Percentiles rank a stretch among this genome's conserved stretches.
These are phyloP conservation scores for Panulirus ornatus DNA, from an alignment of 1,140 invertebrate species.

Conservation along the genomic window DNA sequence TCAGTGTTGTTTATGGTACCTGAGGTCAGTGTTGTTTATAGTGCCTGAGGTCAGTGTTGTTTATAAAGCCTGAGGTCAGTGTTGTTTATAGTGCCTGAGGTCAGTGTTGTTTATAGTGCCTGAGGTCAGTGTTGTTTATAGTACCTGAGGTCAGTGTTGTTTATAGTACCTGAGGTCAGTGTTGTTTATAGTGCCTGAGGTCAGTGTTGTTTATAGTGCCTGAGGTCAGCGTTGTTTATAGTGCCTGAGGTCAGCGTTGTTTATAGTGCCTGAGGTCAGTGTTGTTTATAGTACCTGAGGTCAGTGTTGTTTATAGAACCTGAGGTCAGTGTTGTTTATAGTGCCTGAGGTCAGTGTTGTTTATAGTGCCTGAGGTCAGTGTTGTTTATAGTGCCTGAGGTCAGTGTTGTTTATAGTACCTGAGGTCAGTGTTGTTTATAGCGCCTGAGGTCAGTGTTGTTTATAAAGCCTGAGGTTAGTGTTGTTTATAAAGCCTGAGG, in stretches of 20 bases:
- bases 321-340: not conserved
- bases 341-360: not conserved
- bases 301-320: slow-evolving; percentile 22
- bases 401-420: not conserved
- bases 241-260: not conserved
- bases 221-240: slow-evolving; percentile 31
- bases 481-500: not conserved
- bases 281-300: not conserved
- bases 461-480: not conserved
- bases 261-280: not conserved
- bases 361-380: not conserved
- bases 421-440: not conserved
- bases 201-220: not conserved
- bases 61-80: not conserved
- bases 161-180: not conserved
- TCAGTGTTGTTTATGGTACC: slow-evolving; percentile 26
- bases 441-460: slow-evolving; percentile 27
- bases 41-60: not conserved
- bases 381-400: slow-evolving; percentile 25
- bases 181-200: not conserved
- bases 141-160: slow-evolving; percentile 27
- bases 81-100: slow-evolving; percentile 25
- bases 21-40: not conserved
- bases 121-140: not conserved
- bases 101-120: not conserved